Conservation (phyloP, 2,113 vertebrate genomes). For the Chamaea fasciata region DNA sequence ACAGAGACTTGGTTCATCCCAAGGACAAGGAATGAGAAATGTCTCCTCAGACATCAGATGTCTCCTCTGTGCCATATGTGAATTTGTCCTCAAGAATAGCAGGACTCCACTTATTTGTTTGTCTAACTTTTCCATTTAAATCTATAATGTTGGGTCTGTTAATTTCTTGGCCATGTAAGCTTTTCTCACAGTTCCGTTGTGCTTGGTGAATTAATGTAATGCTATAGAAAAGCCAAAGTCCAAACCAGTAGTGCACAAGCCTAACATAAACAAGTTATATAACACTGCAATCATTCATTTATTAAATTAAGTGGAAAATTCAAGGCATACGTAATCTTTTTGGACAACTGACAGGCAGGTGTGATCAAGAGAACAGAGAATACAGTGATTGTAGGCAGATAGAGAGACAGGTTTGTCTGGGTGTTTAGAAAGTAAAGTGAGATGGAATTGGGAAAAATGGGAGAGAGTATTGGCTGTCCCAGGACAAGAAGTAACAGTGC, state of each 20-base stretch:
- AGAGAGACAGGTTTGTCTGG: constrained; percentile 42
- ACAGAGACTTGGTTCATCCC: neutral
- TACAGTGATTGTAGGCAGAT: constrained; percentile 25
- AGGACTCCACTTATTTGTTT: neutral
- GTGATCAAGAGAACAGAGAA: constrained; percentile 39
- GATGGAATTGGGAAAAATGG: neutral
- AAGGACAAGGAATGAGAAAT: neutral
- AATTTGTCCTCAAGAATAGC: neutral
- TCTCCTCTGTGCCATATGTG: neutral
- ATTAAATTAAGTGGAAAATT: constrained; percentile 50
- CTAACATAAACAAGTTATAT: constrained; percentile 60
- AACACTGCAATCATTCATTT: constrained; percentile 40
- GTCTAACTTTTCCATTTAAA: neutral
- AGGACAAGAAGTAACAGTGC: neutral
- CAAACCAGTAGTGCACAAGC: neutral
- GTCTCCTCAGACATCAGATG: neutral
- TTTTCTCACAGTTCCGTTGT: neutral
- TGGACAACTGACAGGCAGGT: constrained; percentile 61
- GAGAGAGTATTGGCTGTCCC: neutral
- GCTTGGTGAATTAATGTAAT: neutral
- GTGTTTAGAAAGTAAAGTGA: constrained; percentile 32
- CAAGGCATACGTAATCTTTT: constrained; percentile 32
- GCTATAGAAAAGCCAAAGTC: neutral
- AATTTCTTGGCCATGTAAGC: neutral
- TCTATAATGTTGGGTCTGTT: neutral